Evolutionary conservation across 2,888 invertebrate genomes (phyloP), one percentile per base, ranked within the genome.

Genomic region (Catocala fraxini): DNA sequence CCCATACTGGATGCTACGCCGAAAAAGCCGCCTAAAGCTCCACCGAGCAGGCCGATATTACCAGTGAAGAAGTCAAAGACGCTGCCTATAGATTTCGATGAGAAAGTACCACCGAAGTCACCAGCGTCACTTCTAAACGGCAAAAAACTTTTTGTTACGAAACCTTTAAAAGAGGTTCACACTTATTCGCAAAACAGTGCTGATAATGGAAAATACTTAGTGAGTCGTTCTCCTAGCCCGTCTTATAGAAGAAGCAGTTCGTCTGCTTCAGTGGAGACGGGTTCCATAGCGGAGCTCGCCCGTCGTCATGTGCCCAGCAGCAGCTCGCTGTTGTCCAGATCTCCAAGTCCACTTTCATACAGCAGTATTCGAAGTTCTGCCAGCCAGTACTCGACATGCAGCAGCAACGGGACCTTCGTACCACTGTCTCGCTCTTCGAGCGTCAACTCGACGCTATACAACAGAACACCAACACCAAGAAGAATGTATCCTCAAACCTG

Each of bases 401-500:
- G 91, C 82, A 93, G 93, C 81, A 90, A 92, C 71, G 87, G 90
- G 6, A 92, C 93, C 33, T 93, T 79, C 64, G 90, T 91, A 13
- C 91, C 93, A 4, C 70, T 94, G 35, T 89, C 92, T 15, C 87
- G 94, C 53, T 92, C 92, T 25, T 86, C 93, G 5, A 95, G 94
- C 63, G 84, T 92, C 77, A 91, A 81, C 68, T 93, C 94, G 5
- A 86, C 84, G 73, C 63, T 89, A 11, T 90, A 88, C 71, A 90
- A 86, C 70, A 90, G 89, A 72, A 93, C 93, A n/a, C 89, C 94
- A 42, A 95, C 95, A 11, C 96, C 97, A 5, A 92, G 97, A 69
- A 95, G 97, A 75, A 92, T 95, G 73, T 97, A 96, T 74, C 97
- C 97, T 0, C 97, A 97, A 82, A 88, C 88, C 5, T 95, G 95